A percentile compares a stretch with the other conserved stretches of the same genome.
These are phyloP conservation scores for Drosophila oshimai DNA, from an alignment of 1,140 invertebrate genomes.

Conservation along the genomic window DNA sequence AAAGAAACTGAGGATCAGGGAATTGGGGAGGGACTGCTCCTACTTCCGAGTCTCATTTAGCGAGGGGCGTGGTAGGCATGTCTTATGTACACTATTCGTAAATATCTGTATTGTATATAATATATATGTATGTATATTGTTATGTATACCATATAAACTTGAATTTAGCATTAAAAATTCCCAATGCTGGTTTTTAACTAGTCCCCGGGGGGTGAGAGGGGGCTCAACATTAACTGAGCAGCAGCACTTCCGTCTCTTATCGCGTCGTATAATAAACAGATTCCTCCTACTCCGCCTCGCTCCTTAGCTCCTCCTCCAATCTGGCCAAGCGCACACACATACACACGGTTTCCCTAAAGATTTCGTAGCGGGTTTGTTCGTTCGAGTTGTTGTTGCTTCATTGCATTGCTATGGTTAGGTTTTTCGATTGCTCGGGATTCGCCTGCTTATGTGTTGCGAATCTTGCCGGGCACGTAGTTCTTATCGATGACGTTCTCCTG, in stretches of 20 bases:
- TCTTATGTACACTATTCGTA: slow-evolving; percentile 74
- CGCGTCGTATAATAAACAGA: slow-evolving; percentile 55
- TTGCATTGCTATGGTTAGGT: slow-evolving; percentile 60
- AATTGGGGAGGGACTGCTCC: slow-evolving; percentile 5
- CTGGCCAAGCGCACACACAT: slow-evolving; percentile 55
- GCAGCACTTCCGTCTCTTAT: slow-evolving; percentile 26
- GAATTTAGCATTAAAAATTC: slow-evolving; percentile 78
- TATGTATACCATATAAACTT: slow-evolving; percentile 78
- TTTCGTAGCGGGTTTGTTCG: slow-evolving; percentile 70
- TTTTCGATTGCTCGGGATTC: not conserved
- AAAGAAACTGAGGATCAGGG: slow-evolving; percentile 48
- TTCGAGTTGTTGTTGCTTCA: slow-evolving; percentile 66
- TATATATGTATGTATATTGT: slow-evolving; percentile 64
- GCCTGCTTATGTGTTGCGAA: slow-evolving; percentile 93
- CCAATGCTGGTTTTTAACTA: slow-evolving; percentile 51
- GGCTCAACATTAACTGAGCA: slow-evolving; percentile 71
- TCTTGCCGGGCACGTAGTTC: slow-evolving; percentile 99
- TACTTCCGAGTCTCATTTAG: slow-evolving; percentile 28
- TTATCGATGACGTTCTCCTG: slow-evolving; percentile 98
- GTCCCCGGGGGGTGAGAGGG: slow-evolving; percentile 28
- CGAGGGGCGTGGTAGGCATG: slow-evolving; percentile 32
- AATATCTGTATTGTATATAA: slow-evolving; percentile 68
- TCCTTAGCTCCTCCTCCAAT: slow-evolving; percentile 12
- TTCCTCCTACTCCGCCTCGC: slow-evolving; percentile 29
- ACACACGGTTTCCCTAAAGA: slow-evolving; percentile 56